Conservation (phyloP, 2,797 vertebrate species). For the Glyptemys insculpta region DNA sequence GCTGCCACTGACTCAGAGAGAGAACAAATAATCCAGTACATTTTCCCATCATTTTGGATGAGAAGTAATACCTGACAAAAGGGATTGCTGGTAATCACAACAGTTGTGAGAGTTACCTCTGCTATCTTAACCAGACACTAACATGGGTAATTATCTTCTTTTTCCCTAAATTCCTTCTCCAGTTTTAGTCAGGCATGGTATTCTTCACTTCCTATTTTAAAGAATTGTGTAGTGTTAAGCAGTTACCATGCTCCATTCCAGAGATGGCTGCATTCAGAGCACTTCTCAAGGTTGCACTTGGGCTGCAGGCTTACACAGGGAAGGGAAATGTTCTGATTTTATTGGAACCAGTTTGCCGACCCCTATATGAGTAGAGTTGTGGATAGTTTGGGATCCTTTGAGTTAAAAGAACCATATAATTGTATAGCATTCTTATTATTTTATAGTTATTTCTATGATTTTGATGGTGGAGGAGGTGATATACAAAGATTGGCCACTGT, state of each 20-base stretch:
- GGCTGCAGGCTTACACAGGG: not conserved
- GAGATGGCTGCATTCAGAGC: not conserved
- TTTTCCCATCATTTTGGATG: rapidly evolving
- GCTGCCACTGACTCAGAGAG: not conserved
- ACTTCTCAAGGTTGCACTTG: not conserved
- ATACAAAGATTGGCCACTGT: not conserved
- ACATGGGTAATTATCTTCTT: not conserved
- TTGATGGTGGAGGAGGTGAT: not conserved
- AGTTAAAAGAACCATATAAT: not conserved
- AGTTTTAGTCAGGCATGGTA: not conserved
- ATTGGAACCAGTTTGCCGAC: not conserved
- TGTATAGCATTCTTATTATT: not conserved
- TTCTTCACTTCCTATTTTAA: not conserved
- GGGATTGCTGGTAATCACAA: not conserved
- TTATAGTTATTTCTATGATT: not conserved
- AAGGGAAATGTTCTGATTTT: not conserved
- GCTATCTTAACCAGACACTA: not conserved
- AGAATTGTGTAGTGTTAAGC: not conserved
- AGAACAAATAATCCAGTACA: not conserved
- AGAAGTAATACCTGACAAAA: not conserved
- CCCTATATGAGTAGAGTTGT: not conserved
- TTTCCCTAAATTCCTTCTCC: not conserved
- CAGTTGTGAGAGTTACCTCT: not conserved
- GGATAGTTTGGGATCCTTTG: not conserved
- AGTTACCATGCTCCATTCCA: not conserved